Conservation (phyloP, 1,140 invertebrate species). For the Drosophila lini region DNA sequence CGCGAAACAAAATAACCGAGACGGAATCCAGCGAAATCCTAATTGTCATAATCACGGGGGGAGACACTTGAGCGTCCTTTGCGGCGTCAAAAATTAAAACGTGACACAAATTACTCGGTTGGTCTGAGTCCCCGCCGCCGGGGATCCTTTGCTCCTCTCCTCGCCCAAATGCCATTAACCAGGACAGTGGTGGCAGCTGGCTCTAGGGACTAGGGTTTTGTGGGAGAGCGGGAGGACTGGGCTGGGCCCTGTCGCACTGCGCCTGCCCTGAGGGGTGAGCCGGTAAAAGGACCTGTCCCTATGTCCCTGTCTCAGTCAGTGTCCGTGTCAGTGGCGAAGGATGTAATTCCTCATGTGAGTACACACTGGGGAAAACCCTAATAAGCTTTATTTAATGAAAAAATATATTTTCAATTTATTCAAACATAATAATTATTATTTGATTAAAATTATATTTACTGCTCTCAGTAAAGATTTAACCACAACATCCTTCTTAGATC, state of each 20-base stretch:
- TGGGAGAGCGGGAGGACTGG: constrained; percentile 3
- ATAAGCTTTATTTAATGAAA: too few relatives aligned
- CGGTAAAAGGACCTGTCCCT: constrained; percentile 14
- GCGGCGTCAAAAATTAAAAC: constrained; percentile 77
- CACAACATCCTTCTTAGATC: neutral
- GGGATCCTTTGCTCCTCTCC: constrained; percentile 19
- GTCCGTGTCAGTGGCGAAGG: constrained; percentile 36
- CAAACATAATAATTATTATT: too few relatives aligned
- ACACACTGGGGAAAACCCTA: constrained; percentile 5
- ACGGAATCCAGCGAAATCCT: constrained; percentile 55
- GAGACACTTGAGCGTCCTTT: constrained; percentile 59
- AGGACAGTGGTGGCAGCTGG: constrained; percentile 26
- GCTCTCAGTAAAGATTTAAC: neutral
- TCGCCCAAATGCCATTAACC: constrained; percentile 64
- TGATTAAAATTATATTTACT: neutral
- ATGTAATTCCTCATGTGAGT: constrained; percentile 49
- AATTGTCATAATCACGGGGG: constrained; percentile 74
- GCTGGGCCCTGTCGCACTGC: constrained; percentile 57
- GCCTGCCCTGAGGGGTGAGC: constrained; percentile 58
- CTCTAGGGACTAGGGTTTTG: neutral
- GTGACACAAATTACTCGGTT: constrained; percentile 77
- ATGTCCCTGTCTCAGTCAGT: constrained; percentile 21
- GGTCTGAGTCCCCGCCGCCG: constrained; percentile 23
- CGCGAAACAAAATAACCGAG: constrained; percentile 28
- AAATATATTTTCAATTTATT: neutral